A percentile compares a stretch with the other conserved stretches of the same genome.
These are phyloP conservation scores for Neomicropteryx cornuta DNA, from an alignment of 1,140 invertebrate genomes.

Conservation along the genomic window DNA sequence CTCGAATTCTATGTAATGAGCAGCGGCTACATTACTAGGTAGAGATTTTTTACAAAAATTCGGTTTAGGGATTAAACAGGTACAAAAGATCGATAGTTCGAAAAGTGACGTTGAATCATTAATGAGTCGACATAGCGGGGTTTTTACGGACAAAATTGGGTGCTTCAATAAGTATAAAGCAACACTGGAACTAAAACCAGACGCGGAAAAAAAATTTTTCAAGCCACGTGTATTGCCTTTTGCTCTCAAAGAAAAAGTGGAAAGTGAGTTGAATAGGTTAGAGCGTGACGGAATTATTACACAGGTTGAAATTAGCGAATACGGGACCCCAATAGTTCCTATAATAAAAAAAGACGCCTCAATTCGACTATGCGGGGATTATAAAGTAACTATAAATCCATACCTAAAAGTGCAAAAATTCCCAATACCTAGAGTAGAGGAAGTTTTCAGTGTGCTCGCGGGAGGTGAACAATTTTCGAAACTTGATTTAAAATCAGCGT, in stretches of 20 bases:
- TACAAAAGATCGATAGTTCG: too few relatives aligned
- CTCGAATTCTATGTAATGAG: too few relatives aligned
- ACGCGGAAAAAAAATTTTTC: too few relatives aligned
- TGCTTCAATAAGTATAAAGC: too few relatives aligned
- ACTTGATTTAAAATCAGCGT: conserved; percentile 22
- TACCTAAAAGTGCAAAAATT: conserved; percentile 18
- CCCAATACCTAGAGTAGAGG: conserved; percentile 21
- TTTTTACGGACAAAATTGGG: too few relatives aligned
- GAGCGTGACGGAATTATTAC: conserved; percentile 10
- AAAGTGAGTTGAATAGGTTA: conserved; percentile 14
- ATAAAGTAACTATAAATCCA: conserved; percentile 28
- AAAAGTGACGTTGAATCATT: too few relatives aligned
- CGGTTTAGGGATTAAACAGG: too few relatives aligned
- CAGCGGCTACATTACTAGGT: too few relatives aligned
- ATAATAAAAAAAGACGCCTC: conserved; percentile 14
- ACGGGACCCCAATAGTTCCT: conserved; percentile 13
- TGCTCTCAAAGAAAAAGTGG: conserved; percentile 15
- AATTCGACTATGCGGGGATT: conserved; percentile 23
- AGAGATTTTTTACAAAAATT: too few relatives aligned
- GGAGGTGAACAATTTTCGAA: conserved; percentile 19
- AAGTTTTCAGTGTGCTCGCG: conserved; percentile 18
- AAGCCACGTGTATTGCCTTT: conserved; percentile 18
- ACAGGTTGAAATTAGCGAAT: conserved; percentile 10
- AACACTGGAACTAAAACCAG: too few relatives aligned
- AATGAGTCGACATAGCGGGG: too few relatives aligned